A percentile compares a stretch with the other conserved stretches of the same genome.
Evolutionary conservation across 2,113 vertebrate genomes (phyloP).

Genomic region (Pseudopodoces humilis): DNA sequence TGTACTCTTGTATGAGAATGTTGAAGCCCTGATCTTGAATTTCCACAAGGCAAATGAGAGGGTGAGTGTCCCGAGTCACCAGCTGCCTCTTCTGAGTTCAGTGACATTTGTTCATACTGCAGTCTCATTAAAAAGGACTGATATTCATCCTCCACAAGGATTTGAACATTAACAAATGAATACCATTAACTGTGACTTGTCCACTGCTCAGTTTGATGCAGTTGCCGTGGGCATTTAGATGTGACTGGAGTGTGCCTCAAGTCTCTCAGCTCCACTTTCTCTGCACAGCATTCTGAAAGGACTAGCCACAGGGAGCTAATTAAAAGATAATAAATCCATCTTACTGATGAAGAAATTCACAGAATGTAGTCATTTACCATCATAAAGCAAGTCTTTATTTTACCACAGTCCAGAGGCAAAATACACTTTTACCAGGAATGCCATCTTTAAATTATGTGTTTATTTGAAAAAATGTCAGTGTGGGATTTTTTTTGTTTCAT

Average conservation of each 20-base stretch:
- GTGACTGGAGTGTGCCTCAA: slow-evolving; percentile 84
- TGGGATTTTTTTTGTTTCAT: background rate
- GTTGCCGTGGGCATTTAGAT: slow-evolving; percentile 88
- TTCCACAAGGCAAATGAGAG: slow-evolving; percentile 86
- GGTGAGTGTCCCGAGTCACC: slow-evolving; percentile 79
- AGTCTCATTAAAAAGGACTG: slow-evolving; percentile 74
- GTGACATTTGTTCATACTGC: slow-evolving; percentile 84
- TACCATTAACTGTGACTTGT: slow-evolving; percentile 89
- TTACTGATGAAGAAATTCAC: slow-evolving; percentile 94
- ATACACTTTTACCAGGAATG: slow-evolving; percentile 59
- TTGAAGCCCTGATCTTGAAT: slow-evolving; percentile 81
- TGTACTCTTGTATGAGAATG: slow-evolving; percentile 78
- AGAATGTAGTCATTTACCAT: slow-evolving; percentile 82
- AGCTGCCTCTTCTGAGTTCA: slow-evolving; percentile 80
- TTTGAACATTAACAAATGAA: slow-evolving; percentile 88
- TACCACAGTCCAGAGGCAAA: slow-evolving; percentile 74
- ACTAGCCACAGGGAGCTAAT: slow-evolving; percentile 92
- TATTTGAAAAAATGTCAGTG: background rate
- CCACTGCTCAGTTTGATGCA: slow-evolving; percentile 88
- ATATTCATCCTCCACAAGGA: slow-evolving; percentile 79
- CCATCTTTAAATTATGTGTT: slow-evolving; percentile 64
- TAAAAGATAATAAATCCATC: slow-evolving; percentile 95
- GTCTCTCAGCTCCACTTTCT: slow-evolving; percentile 79
- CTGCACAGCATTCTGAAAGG: slow-evolving; percentile 83
- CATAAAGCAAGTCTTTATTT: slow-evolving; percentile 80